A percentile compares a stretch with the other conserved stretches of the same genome.
Conservation (phyloP, 2,888 invertebrate species). For the Drosophila mayaguana region DNA sequence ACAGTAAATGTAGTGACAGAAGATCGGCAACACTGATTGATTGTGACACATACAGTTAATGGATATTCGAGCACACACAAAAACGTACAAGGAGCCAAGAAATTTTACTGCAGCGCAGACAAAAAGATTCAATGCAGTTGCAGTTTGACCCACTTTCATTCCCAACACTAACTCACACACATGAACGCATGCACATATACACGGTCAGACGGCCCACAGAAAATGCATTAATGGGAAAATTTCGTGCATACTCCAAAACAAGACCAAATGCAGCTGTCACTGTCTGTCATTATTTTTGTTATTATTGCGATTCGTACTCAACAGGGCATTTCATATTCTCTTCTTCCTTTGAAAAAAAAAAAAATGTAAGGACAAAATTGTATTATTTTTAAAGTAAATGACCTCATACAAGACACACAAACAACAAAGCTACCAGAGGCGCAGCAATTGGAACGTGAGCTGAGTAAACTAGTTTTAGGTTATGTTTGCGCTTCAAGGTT, state of each 20-base stretch:
- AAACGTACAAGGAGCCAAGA: conserved; percentile 37
- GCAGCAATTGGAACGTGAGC: conserved; percentile 19
- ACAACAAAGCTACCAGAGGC: conserved; percentile 5
- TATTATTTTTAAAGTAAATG: conserved; percentile 67
- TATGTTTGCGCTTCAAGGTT: conserved; percentile 74
- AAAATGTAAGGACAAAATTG: conserved; percentile 36
- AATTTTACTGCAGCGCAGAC: conserved; percentile 59
- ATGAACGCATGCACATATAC: conserved; percentile 12
- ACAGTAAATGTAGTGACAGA: conserved; percentile 27
- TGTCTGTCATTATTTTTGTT: conserved; percentile 27
- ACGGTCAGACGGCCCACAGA: conserved; percentile 15
- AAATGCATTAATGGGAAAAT: conserved; percentile 59
- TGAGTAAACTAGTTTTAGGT: conserved; percentile 65
- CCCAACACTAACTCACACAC: neutral
- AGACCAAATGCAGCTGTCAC: conserved; percentile 59
- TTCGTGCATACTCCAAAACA: conserved; percentile 53
- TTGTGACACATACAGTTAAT: conserved; percentile 18
- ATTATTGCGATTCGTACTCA: conserved; percentile 9
- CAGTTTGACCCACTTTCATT: conserved; percentile 73
- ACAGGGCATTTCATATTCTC: neutral
- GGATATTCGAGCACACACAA: neutral
- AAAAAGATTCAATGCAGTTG: conserved; percentile 60
- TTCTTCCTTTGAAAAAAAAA: neutral
- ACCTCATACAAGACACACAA: conserved; percentile 60
- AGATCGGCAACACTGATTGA: conserved; percentile 23